phyloP scores from a whole-genome alignment of 2,797 vertebrate species.

The Bradypodion pumilum region DNA sequence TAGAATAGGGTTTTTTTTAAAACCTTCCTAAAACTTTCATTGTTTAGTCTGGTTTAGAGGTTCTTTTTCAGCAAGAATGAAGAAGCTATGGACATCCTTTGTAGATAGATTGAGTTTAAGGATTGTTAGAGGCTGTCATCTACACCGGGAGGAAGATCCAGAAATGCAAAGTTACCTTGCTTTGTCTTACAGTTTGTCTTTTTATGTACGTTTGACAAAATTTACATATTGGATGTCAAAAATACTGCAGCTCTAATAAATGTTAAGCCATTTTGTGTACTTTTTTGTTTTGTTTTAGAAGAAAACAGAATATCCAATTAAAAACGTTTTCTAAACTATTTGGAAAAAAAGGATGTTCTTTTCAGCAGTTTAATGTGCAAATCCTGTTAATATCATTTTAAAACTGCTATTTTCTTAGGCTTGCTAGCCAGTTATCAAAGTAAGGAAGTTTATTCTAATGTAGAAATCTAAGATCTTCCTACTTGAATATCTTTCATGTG shows the following conservation, averaged over 20 bases:
- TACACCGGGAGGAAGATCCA: conserved; percentile 45
- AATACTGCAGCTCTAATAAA: conserved; percentile 36
- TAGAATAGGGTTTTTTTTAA: not conserved
- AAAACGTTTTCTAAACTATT: conserved; percentile 2
- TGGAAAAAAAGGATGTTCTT: not conserved
- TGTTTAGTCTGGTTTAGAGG: not conserved
- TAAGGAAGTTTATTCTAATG: not conserved
- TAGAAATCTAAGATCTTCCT: not conserved
- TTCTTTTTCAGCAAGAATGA: not conserved
- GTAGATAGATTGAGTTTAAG: not conserved
- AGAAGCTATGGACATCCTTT: not conserved
- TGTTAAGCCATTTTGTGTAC: conserved; percentile 60
- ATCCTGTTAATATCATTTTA: not conserved
- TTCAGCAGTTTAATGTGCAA: not conserved
- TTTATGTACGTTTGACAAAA: conserved; percentile 21
- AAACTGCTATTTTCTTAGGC: not conserved
- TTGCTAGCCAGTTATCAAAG: not conserved
- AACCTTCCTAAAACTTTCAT: not conserved
- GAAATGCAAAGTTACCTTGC: conserved; percentile 26
- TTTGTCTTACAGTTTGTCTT: conserved; percentile 48
- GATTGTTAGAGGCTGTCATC: not conserved
- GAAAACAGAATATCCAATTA: conserved; percentile 66
- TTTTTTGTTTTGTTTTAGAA: conserved; percentile 55
- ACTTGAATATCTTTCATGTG: not conserved
- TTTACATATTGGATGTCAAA: conserved; percentile 33